These are phyloP conservation scores for Hydraecia micacea DNA, from an alignment of 2,888 invertebrate species.

Conservation along the genomic window DNA sequence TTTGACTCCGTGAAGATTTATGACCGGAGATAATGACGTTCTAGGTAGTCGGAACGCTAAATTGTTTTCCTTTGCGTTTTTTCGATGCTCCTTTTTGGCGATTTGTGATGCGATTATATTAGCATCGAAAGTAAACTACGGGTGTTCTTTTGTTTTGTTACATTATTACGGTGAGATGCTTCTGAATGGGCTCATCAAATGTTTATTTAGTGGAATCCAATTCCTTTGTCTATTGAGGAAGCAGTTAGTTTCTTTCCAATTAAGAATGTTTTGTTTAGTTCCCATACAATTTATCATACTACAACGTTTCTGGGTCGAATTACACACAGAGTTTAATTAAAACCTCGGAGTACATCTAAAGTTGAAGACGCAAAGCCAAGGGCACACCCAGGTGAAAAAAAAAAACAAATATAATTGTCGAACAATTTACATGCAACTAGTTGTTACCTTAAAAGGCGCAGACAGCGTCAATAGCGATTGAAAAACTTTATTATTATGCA, in stretches of 20 bases:
- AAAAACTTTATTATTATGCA: constrained; percentile 55
- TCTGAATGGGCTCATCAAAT: constrained; percentile 33
- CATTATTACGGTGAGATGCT: neutral
- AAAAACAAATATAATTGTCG: constrained; percentile 46
- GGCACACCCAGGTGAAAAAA: constrained; percentile 49
- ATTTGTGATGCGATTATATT: constrained; percentile 20
- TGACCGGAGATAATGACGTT: constrained; percentile 79
- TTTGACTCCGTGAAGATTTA: constrained; percentile 85
- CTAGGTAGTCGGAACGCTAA: constrained; percentile 63
- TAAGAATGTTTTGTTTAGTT: constrained; percentile 49
- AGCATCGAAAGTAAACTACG: constrained; percentile 34
- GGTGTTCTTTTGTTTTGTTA: constrained; percentile 18
- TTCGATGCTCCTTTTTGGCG: constrained; percentile 27
- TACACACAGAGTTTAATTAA: constrained; percentile 58
- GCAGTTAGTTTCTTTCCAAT: constrained; percentile 50
- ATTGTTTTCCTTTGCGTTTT: constrained; percentile 65
- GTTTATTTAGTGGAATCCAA: constrained; percentile 48
- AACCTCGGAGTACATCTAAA: constrained; percentile 47
- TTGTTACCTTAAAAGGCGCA: constrained; percentile 48
- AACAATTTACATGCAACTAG: constrained; percentile 50
- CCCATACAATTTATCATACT: constrained; percentile 61
- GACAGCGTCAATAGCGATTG: constrained; percentile 46
- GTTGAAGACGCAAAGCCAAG: constrained; percentile 34
- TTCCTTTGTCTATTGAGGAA: constrained; percentile 57
- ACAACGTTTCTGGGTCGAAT: constrained; percentile 53